phyloP scores from a whole-genome alignment of 1,140 invertebrate species.

The Drosophila murphyi region DNA sequence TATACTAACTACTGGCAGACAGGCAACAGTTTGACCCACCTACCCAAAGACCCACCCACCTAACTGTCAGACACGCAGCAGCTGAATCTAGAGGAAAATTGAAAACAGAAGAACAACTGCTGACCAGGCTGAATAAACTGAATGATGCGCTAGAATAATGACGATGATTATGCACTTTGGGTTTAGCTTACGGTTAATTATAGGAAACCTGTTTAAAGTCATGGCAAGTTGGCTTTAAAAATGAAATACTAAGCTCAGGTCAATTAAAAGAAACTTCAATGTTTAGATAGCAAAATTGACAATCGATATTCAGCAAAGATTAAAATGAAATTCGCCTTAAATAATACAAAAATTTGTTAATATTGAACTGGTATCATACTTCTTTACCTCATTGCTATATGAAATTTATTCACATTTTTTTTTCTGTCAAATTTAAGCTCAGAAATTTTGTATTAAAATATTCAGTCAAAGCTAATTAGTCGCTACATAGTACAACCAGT shows the following conservation, averaged over 20 bases:
- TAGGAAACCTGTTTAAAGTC: background rate
- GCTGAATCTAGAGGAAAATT: conserved; percentile 3
- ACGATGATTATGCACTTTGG: conserved; percentile 2
- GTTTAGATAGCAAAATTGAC: no score
- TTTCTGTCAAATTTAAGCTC: no score
- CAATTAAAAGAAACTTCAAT: no score
- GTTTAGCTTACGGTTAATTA: background rate
- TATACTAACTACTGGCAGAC: conserved; percentile 47
- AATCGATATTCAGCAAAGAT: no score
- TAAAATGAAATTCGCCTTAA: no score
- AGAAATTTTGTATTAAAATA: no score
- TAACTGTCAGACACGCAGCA: background rate
- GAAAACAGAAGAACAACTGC: conserved; percentile 15
- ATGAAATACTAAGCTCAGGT: background rate
- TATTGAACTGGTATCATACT: no score
- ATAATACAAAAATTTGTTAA: no score
- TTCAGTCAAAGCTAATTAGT: conserved; percentile 12
- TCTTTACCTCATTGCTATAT: no score
- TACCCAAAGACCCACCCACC: no score
- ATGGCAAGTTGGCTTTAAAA: background rate
- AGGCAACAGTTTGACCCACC: background rate
- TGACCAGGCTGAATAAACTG: conserved; percentile 28
- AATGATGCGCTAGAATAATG: conserved; percentile 20
- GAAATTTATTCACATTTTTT: no score
- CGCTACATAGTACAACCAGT: conserved; percentile 10